A percentile compares a stretch with the other conserved stretches of the same genome.
phyloP scores from a whole-genome alignment of 2,888 invertebrate genomes.

The Zhuqinia jingwanae region DNA sequence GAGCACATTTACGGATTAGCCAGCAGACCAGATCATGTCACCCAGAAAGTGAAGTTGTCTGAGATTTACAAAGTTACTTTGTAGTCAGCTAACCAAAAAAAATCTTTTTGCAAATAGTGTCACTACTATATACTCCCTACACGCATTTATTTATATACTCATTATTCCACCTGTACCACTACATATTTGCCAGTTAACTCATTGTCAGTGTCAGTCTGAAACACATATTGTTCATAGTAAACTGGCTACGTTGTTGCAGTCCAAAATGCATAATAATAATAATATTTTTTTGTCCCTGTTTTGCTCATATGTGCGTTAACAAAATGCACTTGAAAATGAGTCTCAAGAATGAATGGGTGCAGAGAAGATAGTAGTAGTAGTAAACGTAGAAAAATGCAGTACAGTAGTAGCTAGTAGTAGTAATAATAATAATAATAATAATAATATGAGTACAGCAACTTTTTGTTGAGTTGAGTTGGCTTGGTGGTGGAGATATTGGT shows the following conservation, averaged over 20 bases:
- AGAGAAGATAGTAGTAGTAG: not conserved
- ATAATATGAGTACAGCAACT: not conserved
- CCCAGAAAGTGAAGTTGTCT: conserved; percentile 50
- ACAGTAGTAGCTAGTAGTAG: too few species aligned
- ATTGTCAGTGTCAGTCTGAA: too few species aligned
- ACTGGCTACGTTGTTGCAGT: too few species aligned
- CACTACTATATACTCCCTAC: not conserved
- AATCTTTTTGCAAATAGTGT: conserved; percentile 14
- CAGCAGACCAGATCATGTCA: conserved; percentile 57
- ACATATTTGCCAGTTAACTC: too few species aligned
- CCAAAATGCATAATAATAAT: conserved; percentile 17
- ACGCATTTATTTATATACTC: too few species aligned
- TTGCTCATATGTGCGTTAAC: not conserved
- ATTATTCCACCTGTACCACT: too few species aligned
- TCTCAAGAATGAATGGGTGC: conserved; percentile 35
- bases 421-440: not conserved
- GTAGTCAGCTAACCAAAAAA: not conserved
- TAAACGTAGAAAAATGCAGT: not conserved
- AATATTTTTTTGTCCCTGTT: conserved; percentile 36
- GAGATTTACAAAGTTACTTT: conserved; percentile 32
- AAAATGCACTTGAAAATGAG: conserved; percentile 40
- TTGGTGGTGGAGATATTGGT: not conserved
- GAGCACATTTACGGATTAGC: conserved; percentile 2
- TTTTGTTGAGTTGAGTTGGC: not conserved
- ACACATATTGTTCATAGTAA: too few species aligned